phyloP scores from a whole-genome alignment of 2,113 vertebrate genomes.

The Elachura formosa region DNA sequence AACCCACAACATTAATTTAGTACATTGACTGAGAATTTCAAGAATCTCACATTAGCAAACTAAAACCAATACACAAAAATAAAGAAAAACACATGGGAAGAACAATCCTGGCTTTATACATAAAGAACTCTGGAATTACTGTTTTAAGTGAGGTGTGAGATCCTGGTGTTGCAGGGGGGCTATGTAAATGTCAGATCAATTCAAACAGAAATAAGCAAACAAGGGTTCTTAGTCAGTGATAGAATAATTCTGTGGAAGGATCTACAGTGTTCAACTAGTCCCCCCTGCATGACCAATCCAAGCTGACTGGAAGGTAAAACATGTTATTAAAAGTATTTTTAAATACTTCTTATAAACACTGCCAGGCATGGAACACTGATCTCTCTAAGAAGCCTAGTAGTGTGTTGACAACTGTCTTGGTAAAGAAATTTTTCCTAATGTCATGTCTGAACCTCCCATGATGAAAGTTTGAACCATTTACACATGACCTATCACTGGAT shows the following conservation, averaged over 20 bases:
- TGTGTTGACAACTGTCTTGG: not conserved
- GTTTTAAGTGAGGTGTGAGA: not conserved
- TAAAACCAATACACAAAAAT: no score
- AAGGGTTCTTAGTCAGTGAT: not conserved
- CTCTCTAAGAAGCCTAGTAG: not conserved
- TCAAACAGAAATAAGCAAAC: not conserved
- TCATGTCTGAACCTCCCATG: not conserved
- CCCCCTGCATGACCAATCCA: not conserved
- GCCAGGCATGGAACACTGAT: not conserved
- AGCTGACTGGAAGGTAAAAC: not conserved
- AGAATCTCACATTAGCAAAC: no score
- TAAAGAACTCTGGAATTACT: not conserved
- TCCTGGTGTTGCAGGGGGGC: not conserved
- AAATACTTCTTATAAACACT: not conserved
- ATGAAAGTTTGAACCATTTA: not conserved
- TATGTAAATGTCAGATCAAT: not conserved
- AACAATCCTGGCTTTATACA: not conserved
- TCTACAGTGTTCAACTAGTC: not conserved
- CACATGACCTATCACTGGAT: not conserved
- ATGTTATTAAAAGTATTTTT: not conserved
- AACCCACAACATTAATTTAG: no score
- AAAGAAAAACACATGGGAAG: not conserved
- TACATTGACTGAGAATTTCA: no score
- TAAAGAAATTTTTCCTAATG: not conserved
- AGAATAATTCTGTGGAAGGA: not conserved